Conservation (phyloP, 2,113 vertebrate genomes). For the Apeltes quadracus region DNA sequence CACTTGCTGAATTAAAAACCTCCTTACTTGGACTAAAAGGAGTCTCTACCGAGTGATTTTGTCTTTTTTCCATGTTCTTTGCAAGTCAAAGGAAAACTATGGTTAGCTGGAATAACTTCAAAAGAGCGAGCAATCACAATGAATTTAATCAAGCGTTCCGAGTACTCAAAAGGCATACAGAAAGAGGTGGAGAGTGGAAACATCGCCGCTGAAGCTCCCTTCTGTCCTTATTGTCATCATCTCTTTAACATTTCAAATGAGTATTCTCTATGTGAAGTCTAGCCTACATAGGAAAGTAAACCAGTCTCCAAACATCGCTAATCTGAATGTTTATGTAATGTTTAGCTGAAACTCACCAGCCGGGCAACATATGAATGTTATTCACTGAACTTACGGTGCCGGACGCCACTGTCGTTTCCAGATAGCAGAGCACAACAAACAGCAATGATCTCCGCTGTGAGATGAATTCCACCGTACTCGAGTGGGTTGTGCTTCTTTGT, state of each 20-base stretch:
- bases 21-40: slow-evolving; percentile 11
- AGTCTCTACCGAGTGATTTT: not conserved
- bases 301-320: not conserved
- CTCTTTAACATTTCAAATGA: slow-evolving; percentile 20
- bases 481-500: not conserved
- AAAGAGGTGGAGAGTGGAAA: not conserved
- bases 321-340: not conserved
- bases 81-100: slow-evolving; percentile 16
- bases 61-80: slow-evolving; percentile 1
- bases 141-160: slow-evolving; percentile 15
- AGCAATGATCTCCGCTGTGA: not conserved
- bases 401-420: too few species aligned
- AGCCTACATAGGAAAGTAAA: slow-evolving; percentile 1
- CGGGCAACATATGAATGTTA: too few species aligned
- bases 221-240: not conserved
- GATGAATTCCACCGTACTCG: not conserved
- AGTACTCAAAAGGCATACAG: not conserved
- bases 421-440: not conserved
- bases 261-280: not conserved
- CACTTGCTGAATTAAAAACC: slow-evolving; percentile 27
- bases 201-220: not conserved
- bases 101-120: slow-evolving; percentile 6
- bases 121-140: slow-evolving; percentile 13
- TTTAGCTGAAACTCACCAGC: too few species aligned
- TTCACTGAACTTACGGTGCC: too few species aligned